phyloP scores from a whole-genome alignment of 2,113 vertebrate genomes.

The Esox niger region DNA sequence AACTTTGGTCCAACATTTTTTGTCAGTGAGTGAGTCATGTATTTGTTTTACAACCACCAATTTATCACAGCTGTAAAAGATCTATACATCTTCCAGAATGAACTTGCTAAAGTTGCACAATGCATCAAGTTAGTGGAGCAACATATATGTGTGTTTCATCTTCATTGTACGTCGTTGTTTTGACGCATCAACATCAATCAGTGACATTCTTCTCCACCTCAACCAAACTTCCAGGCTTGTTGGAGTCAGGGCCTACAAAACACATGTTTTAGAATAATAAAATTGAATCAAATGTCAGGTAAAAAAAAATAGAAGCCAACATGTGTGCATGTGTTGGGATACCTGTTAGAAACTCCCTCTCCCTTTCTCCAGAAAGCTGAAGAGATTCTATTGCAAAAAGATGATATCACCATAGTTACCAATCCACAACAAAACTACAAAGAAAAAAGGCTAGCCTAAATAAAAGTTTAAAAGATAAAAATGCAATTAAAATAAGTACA shows the following conservation, averaged over 20 bases:
- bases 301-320: neutral
- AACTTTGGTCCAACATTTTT: constrained; percentile 22
- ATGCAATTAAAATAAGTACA: no score
- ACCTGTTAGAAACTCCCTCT: constrained; percentile 6
- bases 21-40: constrained; percentile 10
- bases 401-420: neutral
- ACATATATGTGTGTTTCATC: constrained; percentile 13
- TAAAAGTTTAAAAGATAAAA: no score
- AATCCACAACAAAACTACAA: no score
- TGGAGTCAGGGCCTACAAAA: constrained; percentile 42
- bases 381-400: constrained; percentile 16
- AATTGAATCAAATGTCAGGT: neutral
- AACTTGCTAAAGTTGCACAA: constrained; percentile 27
- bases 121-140: constrained; percentile 28
- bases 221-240: constrained; percentile 23
- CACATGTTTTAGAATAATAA: neutral
- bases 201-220: constrained; percentile 29
- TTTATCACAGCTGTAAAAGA: constrained; percentile 29
- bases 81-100: constrained; percentile 9
- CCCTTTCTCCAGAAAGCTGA: constrained; percentile 15
- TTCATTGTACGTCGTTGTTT: constrained; percentile 18
- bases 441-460: no score
- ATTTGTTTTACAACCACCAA: constrained; percentile 28
- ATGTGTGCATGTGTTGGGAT: neutral
- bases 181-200: constrained; percentile 37